Base-by-base conservation (phyloP, 2,113 vertebrate genomes). In the Marcusenius ussheri region DNA sequence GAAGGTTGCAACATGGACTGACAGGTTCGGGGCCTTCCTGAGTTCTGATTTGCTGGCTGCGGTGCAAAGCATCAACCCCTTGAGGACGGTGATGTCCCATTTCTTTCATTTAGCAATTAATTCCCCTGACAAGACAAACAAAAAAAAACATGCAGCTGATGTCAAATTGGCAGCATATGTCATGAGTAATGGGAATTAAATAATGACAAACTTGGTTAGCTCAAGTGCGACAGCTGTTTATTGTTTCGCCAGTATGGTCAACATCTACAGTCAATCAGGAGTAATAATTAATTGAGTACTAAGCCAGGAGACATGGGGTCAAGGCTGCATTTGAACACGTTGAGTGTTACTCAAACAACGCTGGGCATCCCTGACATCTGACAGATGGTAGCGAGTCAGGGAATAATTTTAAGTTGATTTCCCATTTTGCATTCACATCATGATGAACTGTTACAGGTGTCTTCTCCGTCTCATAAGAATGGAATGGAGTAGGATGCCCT, bases 141-240 rank as follows among this genome's bases (percentile, higher is more conserved):
- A 49, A 49, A 50, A 46, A 88, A 74, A 47, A 10, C 35, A 17
- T 39, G 19, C 31, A 49, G 50, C 77, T 84, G 50, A 56, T 89
- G 80, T 62, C 89, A 89, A 56, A 39, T 42, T 83, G 70, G 47
- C 66, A 51, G 88, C 88, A 83, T 89, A 84, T 56, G 51, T 53
- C 49, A 58, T 10, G 10, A 39, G 66, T 62, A 58, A 47, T 84
- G 89, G 49, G 45, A 66, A 47, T 24, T 31, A 46, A 89, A 89
- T 83, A n/a, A 27, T 84, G 50, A 58, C 89, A 89, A 89, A 89
- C 89, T 83, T 24, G 27, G 51, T 89, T 83, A 89, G 47, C 51
- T 89, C 50, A 17, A 27, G 10, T 24, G 35, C 35, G 24, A 21
- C 80, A 84, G 80, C 89, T 84, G 80, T 89, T 84, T 85, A 39